These are phyloP conservation scores for Tiliacea citrago DNA, from an alignment of 2,888 invertebrate species.

Conservation along the genomic window DNA sequence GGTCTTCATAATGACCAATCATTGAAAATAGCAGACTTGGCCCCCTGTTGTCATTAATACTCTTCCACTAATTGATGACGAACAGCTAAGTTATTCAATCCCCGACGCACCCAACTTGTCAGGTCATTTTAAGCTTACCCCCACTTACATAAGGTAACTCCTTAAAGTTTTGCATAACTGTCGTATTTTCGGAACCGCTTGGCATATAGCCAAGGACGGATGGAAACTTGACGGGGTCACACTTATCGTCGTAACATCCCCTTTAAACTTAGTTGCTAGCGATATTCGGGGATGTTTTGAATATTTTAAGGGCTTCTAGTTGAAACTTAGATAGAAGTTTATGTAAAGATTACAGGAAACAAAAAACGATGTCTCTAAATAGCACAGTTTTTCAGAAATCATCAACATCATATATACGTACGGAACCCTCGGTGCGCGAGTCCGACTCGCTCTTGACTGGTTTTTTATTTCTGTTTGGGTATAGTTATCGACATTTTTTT, in stretches of 20 bases:
- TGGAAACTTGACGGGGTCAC: conserved; percentile 53
- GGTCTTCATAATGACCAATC: no score
- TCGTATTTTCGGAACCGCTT: conserved; percentile 55
- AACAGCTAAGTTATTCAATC: conserved; percentile 35
- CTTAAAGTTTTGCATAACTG: conserved; percentile 53
- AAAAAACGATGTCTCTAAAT: no score
- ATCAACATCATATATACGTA: no score
- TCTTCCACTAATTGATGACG: conserved; percentile 22
- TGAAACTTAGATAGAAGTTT: no score
- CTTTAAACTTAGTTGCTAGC: conserved; percentile 43
- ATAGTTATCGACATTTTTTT: no score
- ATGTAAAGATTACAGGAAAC: no score
- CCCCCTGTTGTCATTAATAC: not conserved
- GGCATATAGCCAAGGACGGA: conserved; percentile 63
- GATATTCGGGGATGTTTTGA: conserved; percentile 39
- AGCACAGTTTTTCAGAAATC: no score
- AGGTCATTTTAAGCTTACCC: conserved; percentile 32
- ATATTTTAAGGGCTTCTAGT: conserved; percentile 29
- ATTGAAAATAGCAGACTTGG: no score
- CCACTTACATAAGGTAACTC: conserved; percentile 25
- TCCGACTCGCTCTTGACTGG: no score
- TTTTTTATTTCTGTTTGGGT: no score
- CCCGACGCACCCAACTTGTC: conserved; percentile 31
- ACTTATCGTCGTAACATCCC: conserved; percentile 51
- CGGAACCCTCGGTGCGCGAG: no score